Evolutionary conservation across 1,140 invertebrate species (phyloP).

Genomic region (Asobara japonica): DNA sequence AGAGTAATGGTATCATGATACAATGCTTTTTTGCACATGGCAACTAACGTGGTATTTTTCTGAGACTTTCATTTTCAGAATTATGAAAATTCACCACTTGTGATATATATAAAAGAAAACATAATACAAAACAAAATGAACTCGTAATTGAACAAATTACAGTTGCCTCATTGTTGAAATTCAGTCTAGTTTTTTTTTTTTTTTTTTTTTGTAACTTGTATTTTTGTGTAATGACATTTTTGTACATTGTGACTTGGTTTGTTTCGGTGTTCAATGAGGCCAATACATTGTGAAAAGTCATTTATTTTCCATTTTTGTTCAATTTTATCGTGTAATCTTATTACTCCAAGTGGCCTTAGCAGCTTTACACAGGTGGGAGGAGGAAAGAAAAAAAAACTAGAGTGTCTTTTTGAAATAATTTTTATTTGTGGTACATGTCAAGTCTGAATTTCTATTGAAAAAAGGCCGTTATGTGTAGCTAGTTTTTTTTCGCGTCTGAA

Average conservation of each 20-base stretch:
- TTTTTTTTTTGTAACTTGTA: neutral
- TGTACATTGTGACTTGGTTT: neutral
- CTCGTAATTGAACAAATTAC: neutral
- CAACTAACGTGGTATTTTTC: neutral
- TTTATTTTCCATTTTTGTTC: neutral
- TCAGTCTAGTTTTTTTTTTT: neutral
- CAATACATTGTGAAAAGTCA: neutral
- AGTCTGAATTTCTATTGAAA: neutral
- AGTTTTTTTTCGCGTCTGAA: neutral
- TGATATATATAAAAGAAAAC: too few relatives aligned
- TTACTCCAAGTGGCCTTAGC: conserved; percentile 11
- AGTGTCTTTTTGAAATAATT: neutral
- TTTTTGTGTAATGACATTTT: neutral
- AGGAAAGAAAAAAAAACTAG: neutral
- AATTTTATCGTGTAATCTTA: conserved; percentile 2
- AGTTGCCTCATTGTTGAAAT: neutral
- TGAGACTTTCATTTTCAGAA: neutral
- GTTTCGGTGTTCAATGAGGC: neutral
- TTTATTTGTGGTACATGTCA: neutral
- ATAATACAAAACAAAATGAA: too few relatives aligned
- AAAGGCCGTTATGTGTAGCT: neutral
- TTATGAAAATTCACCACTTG: neutral
- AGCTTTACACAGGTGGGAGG: neutral
- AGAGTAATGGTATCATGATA: neutral
- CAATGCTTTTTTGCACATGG: neutral